Conservation (phyloP, 2,797 vertebrate species). For the Antrozous pallidus region DNA sequence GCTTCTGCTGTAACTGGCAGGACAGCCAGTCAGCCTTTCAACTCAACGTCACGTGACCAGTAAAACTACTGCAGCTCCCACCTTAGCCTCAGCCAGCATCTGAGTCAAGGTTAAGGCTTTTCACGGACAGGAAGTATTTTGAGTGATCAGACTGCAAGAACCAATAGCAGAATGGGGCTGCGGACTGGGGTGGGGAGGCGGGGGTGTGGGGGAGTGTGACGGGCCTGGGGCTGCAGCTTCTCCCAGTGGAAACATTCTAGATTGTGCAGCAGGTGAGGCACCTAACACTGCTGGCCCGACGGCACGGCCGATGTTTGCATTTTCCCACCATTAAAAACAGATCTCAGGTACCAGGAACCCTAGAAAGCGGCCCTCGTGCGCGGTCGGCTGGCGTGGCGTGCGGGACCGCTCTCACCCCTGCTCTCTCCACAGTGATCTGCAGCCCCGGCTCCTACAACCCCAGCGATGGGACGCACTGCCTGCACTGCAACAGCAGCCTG, state of each 20-base stretch:
- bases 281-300: background rate
- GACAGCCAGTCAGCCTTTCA: background rate
- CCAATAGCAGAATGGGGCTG: background rate
- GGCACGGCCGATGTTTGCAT: background rate
- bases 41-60: background rate
- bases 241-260: background rate
- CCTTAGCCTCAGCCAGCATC: background rate
- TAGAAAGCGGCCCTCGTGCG: background rate
- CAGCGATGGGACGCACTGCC: constrained; percentile 67
- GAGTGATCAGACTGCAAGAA: background rate
- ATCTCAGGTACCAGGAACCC: too few relatives aligned
- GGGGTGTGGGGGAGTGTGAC: too few relatives aligned
- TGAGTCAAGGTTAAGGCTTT: background rate
- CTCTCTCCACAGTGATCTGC: constrained; percentile 68
- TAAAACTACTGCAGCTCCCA: background rate
- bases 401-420: background rate
- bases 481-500: constrained; percentile 66
- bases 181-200: accelerated
- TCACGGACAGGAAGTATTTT: background rate
- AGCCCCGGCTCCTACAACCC: constrained; percentile 79
- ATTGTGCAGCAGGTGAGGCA: background rate
- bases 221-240: background rate
- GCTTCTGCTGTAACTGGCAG: background rate
- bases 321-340: background rate
- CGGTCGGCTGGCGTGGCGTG: too few relatives aligned